Conservation (phyloP, 2,888 invertebrate genomes). For the Antitype chi region DNA sequence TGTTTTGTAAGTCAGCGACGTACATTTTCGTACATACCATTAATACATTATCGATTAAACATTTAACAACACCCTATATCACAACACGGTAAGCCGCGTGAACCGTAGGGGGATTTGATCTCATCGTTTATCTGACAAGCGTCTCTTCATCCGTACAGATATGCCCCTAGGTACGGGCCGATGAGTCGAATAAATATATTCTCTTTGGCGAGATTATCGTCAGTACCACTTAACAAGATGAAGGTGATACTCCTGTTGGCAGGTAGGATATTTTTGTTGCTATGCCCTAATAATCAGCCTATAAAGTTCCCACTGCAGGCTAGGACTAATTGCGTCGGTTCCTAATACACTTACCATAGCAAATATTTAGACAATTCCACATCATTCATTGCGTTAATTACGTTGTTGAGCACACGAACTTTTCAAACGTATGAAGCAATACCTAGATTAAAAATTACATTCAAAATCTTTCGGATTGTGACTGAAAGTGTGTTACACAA, state of each 20-base stretch:
- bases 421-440: background rate
- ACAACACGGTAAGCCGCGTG: background rate
- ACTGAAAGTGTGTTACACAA: background rate
- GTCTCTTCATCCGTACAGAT: slow-evolving; percentile 16
- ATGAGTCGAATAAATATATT: slow-evolving; percentile 70
- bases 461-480: too few species aligned
- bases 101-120: slow-evolving; percentile 46
- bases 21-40: background rate
- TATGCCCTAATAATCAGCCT: background rate
- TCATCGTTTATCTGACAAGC: slow-evolving; percentile 53
- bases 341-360: background rate
- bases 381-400: background rate
- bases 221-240: slow-evolving; percentile 73
- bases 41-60: background rate
- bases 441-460: background rate
- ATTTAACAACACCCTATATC: slow-evolving; percentile 20
- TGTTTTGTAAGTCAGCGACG: background rate
- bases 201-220: slow-evolving; percentile 12
- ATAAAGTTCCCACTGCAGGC: background rate
- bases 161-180: slow-evolving; percentile 22
- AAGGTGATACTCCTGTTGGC: slow-evolving; percentile 80
- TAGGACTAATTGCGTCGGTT: background rate
- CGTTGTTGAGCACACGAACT: background rate
- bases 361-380: background rate
- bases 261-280: slow-evolving; percentile 71